Base-by-base conservation (phyloP, 2,888 invertebrate species). In the Halictus ligatus region DNA sequence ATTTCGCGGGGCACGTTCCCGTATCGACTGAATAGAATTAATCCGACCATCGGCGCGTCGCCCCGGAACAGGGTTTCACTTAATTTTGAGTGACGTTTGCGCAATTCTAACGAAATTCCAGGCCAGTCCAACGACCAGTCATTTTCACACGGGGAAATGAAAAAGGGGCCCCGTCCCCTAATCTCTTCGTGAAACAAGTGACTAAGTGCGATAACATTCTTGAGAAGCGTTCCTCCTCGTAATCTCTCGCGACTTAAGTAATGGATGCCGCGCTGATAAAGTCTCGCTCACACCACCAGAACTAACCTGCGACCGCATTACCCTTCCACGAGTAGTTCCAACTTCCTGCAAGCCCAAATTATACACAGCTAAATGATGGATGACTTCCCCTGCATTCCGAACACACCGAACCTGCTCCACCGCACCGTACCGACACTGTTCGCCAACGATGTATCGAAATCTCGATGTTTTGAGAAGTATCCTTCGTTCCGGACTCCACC, bases 251-350 rank as follows among this genome's bases (percentile, higher is more conserved):
- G 89, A 90, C 91, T 69, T 93, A 92, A 92, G 92, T 93, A 93
- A 93, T 93, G 93, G 91, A 93, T 93, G 91, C 91, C 89, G 76
- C 80, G 75, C 90, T 92, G 93, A 93, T 93, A 92, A 93, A 92
- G 92, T 91, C 89, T 85, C 81, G 82, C 87, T 88, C 87, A 78
- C 83, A 78, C 89, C 82, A 50, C 76, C 71, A 60, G 40, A 71
- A 48, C 84, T 85, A 85, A 82, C 85, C 83, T 85, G 72, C 84
- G 80, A 79, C 78, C 90, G 84, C 86, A 83, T 90, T 85, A 84
- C 82, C 86, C 88, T 84, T 92, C 83, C 85, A 80, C 87, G 88
- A 88, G 85, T 82, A 86, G 89, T 90, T 90, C 80, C 79, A 88
- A 84, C 85, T 86, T 89, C 85, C 77, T 60, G 83, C 80, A 78